Conservation (phyloP, 1,140 invertebrate genomes). For the Gryon sp. region DNA sequence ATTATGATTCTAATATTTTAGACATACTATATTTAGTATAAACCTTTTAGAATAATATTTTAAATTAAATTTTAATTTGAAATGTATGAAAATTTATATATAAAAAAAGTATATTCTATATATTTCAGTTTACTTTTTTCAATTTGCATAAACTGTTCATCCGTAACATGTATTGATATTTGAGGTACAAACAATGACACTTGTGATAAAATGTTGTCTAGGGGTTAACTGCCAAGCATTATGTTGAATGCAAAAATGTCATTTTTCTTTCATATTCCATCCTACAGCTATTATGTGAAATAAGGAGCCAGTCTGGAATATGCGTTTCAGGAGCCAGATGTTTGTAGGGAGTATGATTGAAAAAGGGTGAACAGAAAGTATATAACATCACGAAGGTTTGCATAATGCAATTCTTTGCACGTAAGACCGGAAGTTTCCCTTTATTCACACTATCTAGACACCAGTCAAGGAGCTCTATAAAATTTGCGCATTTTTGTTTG, state of each 20-base stretch:
- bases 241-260: constrained; percentile 32
- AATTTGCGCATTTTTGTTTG: constrained; percentile 69
- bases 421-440: constrained; percentile 58
- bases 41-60: too few species aligned
- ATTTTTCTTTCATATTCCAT: constrained; percentile 29
- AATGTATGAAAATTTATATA: too few species aligned
- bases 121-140: too few species aligned
- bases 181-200: constrained; percentile 13
- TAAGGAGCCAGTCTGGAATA: constrained; percentile 35
- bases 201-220: constrained; percentile 22
- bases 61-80: too few species aligned
- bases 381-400: constrained; percentile 60
- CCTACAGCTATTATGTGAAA: constrained; percentile 27
- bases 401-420: constrained; percentile 63
- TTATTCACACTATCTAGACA: constrained; percentile 14
- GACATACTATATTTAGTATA: too few species aligned
- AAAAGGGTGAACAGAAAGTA: constrained; percentile 63
- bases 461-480: constrained; percentile 46
- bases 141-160: too few species aligned
- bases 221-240: constrained; percentile 30
- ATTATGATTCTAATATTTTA: too few species aligned
- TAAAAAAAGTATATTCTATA: too few species aligned
- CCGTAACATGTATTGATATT: too few species aligned
- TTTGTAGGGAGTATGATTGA: constrained; percentile 65
- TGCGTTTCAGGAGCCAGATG: constrained; percentile 65